phyloP scores from a whole-genome alignment of 2,113 vertebrate species.

The Mesitornis unicolor region DNA sequence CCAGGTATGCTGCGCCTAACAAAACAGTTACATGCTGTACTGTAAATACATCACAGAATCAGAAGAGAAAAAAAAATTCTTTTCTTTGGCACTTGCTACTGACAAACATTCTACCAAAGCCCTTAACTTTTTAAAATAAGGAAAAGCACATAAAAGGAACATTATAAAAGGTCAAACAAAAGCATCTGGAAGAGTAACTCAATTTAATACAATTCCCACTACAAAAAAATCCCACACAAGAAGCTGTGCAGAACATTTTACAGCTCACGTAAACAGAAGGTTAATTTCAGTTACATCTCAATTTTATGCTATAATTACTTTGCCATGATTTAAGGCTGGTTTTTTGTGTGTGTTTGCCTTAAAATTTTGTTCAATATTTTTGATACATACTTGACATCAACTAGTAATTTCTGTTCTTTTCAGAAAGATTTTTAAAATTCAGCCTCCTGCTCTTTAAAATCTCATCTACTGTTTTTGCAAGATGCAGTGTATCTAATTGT shows the following conservation, averaged over 20 bases:
- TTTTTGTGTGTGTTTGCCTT: not conserved
- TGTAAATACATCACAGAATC: slow-evolving; percentile 2
- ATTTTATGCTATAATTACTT: not conserved
- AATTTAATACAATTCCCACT: slow-evolving; percentile 37
- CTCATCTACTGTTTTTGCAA: not conserved
- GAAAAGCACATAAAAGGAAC: slow-evolving; percentile 17
- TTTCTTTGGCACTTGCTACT: slow-evolving; percentile 44
- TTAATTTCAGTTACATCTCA: too few relatives aligned
- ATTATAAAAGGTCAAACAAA: slow-evolving; percentile 57
- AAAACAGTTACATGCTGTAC: not conserved
- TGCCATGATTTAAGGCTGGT: not conserved
- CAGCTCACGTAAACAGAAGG: slow-evolving; percentile 2
- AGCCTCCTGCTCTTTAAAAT: not conserved
- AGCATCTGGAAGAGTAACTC: slow-evolving; percentile 46
- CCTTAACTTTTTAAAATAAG: slow-evolving; percentile 32
- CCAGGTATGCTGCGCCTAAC: not conserved
- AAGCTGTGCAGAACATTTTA: slow-evolving; percentile 26
- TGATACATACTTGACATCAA: not conserved
- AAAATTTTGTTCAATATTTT: not conserved
- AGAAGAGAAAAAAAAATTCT: not conserved
- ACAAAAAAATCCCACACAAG: slow-evolving; percentile 54
- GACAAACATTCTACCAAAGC: slow-evolving; percentile 31
- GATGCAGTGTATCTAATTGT: not conserved
- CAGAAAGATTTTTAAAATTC: not conserved
- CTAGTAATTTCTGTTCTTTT: not conserved